Evolutionary conservation across 2,113 vertebrate genomes (phyloP), one percentile per base, ranked within the genome.

Genomic region (Anhinga anhinga): DNA sequence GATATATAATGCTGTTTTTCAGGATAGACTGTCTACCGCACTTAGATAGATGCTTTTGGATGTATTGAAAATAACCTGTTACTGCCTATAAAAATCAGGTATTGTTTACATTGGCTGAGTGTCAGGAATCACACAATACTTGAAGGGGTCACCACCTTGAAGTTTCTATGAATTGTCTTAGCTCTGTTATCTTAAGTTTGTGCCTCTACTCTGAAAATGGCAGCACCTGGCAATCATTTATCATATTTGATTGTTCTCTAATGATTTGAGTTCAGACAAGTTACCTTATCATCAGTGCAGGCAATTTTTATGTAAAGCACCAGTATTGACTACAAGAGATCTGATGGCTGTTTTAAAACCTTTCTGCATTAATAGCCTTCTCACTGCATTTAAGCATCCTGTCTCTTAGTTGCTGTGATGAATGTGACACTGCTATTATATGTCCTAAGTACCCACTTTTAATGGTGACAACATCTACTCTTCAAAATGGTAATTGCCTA

Each of bases 261-360:
- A 92, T 96, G 96, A 97, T 97, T 88, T 32, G 44, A 94, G 95
- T 96, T 96, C 90, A 94, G 72, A 95, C 98, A 97, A 95, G 91
- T 95, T 94, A 96, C 74, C 78, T 96, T 98, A 95, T 91, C 87
- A 92, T 96, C 95, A 85, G 94, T 42, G 91, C 94, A 98, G 95
- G 89, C 88, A 97, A 97, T 97, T 98, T 98, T 98, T 97, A 98
- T 98, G 97, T 95, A 98, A 98, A 98, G 97, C 90, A 91, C 86
- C 82, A 69, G 67, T 96, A 97, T 91, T 91, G 97, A 95, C 93
- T 97, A 91, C 97, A 98, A 91, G 97, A 97, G 98, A 97, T 96
- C 81, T 96, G 96, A 96, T 96, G 97, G 97, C 97, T 97, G 96
- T 98, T 98, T 97, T 96, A 96, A 98, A 98, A 96, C 87, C 95